Base-by-base conservation (phyloP, 2,888 invertebrate species). In the Parnassius mnemosyne region DNA sequence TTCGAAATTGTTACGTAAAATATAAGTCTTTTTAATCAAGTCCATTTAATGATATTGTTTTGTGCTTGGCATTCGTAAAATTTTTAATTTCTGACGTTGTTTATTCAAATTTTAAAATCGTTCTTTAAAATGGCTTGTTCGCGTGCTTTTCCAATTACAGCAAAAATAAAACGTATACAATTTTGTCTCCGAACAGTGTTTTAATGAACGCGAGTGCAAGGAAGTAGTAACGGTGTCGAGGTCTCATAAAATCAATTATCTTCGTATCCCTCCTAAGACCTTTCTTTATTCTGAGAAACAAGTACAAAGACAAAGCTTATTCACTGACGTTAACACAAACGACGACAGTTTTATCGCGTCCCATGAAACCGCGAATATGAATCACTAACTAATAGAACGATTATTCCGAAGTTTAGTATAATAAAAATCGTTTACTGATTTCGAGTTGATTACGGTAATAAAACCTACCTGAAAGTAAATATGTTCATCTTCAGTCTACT, bases 271-370 rank as follows among this genome's bases (percentile, higher is more conserved):
- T 66, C 57, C 66, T 66, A 67, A 56, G 44, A 55, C 70, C 68
- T 73, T 74, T 71, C 65, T 69, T 67, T 68, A 56, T 75, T 80
- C 76, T 63, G 60, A 66, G 71, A 69, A 72, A 67, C 69, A 60
- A 64, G 73, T 65, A 74, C 73, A 71, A 76, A 72, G 69, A 72
- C 59, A n/a, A 70, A 70, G 73, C 74, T 79, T 76, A 77, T 73
- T 73, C 66, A 69, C 60, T 66, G 69, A 73, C 72, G 72, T 76
- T 76, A 76, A 74, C 12, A 20, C 69, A 63, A 61, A 61, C 63
- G 75, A 67, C 71, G 79, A 83, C 78, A 74, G 77, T 73, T 78
- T 82, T 81, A 83, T 71, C 69, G 66, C 64, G 65, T 52, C 65
- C 66, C 66, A 63, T 71, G 70, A 65, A 71, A 68, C 66, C 58